Evolutionary conservation across 2,888 invertebrate genomes (phyloP).

Genomic region (Latrodectus hesperus): DNA sequence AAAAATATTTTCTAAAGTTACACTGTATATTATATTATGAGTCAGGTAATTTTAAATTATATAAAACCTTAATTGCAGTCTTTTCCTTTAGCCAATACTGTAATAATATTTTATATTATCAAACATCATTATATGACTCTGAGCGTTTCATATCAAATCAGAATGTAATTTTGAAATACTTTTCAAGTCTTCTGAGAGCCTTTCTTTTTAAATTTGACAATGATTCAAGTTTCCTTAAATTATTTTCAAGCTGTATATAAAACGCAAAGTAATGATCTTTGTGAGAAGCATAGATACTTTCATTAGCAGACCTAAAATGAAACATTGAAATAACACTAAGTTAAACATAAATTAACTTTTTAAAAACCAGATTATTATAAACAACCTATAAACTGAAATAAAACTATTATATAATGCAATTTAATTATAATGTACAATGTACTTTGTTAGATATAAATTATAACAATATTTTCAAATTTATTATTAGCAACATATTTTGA

Average conservation of each 20-base stretch:
- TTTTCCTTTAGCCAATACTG: no score
- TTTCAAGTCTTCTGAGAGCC: conserved; percentile 33
- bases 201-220: conserved; percentile 26
- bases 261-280: conserved; percentile 26
- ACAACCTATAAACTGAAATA: neutral
- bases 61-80: no score
- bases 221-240: conserved; percentile 32
- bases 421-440: no score
- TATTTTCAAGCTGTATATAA: conserved; percentile 40
- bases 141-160: neutral
- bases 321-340: neutral
- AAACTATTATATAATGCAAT: neutral
- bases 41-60: no score
- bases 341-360: neutral
- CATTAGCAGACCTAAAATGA: conserved; percentile 17
- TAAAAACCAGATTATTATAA: neutral
- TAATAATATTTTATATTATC: no score
- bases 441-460: no score
- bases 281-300: conserved; percentile 42
- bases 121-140: no score
- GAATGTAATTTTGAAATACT: conserved; percentile 29
- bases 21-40: no score
- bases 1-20: no score
- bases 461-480: no score
- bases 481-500: no score